Conservation (phyloP, 2,888 invertebrate species). For the Erebia aethiops region DNA sequence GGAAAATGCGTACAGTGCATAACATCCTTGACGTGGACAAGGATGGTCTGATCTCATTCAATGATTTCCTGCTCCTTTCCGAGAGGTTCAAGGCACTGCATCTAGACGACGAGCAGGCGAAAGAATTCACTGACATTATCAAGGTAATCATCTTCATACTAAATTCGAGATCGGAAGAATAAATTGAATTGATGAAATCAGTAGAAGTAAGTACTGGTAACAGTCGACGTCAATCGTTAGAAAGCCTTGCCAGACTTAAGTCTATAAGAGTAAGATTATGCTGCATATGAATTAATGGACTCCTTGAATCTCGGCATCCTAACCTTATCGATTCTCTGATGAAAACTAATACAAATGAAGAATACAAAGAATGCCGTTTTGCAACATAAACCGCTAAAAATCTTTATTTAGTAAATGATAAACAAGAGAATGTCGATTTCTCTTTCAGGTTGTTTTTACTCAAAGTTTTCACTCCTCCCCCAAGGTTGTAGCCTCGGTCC, state of each 20-base stretch:
- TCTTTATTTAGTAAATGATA: background rate
- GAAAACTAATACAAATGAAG: background rate
- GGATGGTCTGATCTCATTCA: conserved; percentile 92
- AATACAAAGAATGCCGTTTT: background rate
- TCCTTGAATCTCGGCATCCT: too few species aligned
- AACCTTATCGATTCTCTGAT: too few species aligned
- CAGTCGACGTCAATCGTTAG: too few species aligned
- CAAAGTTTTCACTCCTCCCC: background rate
- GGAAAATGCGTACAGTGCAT: conserved; percentile 93
- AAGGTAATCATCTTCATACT: conserved; percentile 72
- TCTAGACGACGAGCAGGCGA: conserved; percentile 84
- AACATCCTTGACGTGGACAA: conserved; percentile 92
- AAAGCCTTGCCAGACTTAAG: too few species aligned
- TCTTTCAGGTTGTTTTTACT: background rate
- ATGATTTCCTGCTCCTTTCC: conserved; percentile 89
- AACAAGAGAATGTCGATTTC: background rate
- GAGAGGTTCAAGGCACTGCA: conserved; percentile 89
- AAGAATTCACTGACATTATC: conserved; percentile 88
- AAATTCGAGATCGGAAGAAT: too few species aligned
- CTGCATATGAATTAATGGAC: too few species aligned
- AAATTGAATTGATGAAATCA: too few species aligned
- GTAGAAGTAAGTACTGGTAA: too few species aligned
- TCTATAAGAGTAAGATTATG: too few species aligned
- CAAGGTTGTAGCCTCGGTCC: background rate
- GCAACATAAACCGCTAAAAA: background rate